Base-by-base conservation (phyloP, 2,113 vertebrate genomes). In the Puntigrus tetrazona region DNA sequence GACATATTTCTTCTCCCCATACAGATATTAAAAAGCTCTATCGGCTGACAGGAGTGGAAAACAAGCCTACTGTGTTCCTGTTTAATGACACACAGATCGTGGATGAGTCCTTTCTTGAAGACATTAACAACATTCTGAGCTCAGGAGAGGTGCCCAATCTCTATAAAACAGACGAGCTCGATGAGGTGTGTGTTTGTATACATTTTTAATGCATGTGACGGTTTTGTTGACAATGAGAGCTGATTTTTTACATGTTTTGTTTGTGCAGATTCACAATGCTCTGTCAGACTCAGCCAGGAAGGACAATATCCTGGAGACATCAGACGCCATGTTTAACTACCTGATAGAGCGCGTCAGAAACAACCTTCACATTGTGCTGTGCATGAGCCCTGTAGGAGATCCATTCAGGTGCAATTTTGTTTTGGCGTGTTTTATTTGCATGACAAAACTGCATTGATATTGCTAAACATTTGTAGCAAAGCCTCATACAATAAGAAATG, bases 91-190 rank as follows among this genome's bases (percentile, higher is more conserved):
- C 95, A 1, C 96, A 98, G 86, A 94, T 97, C 0, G 93, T 93
- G 0, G 95, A 96, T 0, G 94, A 96, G n/a, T 95, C 95, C 20
- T 97, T 97, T 88, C 89, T 97, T 5, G 96, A 96, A 82, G 96
- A 97, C 86, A 95, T 97, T 78, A 97, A 97, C 90, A 97, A 96
- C 87, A 93, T 97, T 81, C 92, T 98, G 79, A 97, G 95, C 90
- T 96, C 96, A 0, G 97, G 96, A 72, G 96, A 97, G 86, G 96
- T 97, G 72, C 96, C 96, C 20, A 97, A 96, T 85, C 95, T 97
- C 63, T 97, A 96, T 89, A 97, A 96, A 86, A 29, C 89, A 1
- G 96, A 97, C 1, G 96, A 97, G 76, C 95, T 96, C 87, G 95
- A 93, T 43, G 96, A 97, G 95, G 96, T 96, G 22, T 69, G 45